phyloP scores from a whole-genome alignment of 2,113 vertebrate species.

The Pseudonaja textilis region DNA sequence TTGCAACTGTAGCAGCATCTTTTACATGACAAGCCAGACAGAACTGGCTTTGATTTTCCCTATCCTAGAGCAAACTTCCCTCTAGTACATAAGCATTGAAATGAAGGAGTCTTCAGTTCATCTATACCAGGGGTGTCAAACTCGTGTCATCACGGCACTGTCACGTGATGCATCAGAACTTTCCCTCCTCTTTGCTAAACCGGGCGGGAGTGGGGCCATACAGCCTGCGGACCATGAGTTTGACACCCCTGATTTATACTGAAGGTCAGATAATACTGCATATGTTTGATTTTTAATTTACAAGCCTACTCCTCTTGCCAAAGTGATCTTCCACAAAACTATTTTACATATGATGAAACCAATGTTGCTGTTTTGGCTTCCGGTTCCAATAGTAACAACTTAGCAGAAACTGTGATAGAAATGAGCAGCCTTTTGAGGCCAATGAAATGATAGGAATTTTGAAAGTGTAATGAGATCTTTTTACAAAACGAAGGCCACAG shows the following conservation, averaged over 20 bases:
- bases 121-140: background rate
- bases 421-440: background rate
- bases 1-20: background rate
- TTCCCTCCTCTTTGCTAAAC: too few relatives aligned
- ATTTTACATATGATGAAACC: background rate
- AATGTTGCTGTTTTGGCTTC: background rate
- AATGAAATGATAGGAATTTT: background rate
- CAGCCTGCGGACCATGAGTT: too few relatives aligned
- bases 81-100: background rate
- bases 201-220: too few relatives aligned
- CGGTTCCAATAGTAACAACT: background rate
- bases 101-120: background rate
- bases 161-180: too few relatives aligned
- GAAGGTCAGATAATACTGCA: background rate
- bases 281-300: background rate
- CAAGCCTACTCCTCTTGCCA: background rate
- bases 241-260: background rate
- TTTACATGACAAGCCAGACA: background rate
- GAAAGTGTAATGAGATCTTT: background rate
- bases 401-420: background rate
- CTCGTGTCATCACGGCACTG: too few relatives aligned
- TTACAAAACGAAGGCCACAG: background rate
- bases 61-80: background rate
- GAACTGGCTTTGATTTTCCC: background rate
- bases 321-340: background rate